Evolutionary conservation across 2,797 vertebrate genomes (phyloP).

Genomic region (Pangasius djambal): DNA sequence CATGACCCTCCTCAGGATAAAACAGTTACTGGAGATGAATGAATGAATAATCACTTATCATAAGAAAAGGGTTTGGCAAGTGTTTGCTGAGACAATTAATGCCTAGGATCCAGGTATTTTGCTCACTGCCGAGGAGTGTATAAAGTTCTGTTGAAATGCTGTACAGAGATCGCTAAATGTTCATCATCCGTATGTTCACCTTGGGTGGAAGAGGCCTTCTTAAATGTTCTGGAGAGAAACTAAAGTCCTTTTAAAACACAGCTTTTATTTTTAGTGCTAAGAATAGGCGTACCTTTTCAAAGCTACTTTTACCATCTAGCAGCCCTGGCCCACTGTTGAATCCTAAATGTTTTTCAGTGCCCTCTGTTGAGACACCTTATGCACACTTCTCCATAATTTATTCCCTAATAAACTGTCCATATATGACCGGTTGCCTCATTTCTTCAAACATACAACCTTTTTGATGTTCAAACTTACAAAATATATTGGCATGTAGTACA

Average conservation of each 20-base stretch:
- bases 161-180: neutral
- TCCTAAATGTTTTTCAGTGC: neutral
- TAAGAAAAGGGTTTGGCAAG: too few species aligned
- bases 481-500: neutral
- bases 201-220: neutral
- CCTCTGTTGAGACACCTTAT: neutral
- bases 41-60: too few species aligned
- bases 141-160: neutral
- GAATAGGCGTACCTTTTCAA: neutral
- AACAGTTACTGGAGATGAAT: too few species aligned
- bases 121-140: neutral
- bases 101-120: neutral
- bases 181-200: too few species aligned
- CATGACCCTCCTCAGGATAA: too few species aligned
- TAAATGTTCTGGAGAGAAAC: neutral
- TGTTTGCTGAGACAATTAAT: too few species aligned
- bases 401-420: neutral
- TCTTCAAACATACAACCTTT: neutral
- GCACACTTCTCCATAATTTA: too few species aligned
- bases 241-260: neutral
- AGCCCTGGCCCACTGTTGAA: neutral
- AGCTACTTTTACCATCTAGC: neutral
- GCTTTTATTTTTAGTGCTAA: neutral
- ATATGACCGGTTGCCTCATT: neutral
- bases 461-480: neutral